Evolutionary conservation across 2,113 vertebrate genomes (phyloP), one percentile per base, ranked within the genome.

Genomic region (Nicator chloris): DNA sequence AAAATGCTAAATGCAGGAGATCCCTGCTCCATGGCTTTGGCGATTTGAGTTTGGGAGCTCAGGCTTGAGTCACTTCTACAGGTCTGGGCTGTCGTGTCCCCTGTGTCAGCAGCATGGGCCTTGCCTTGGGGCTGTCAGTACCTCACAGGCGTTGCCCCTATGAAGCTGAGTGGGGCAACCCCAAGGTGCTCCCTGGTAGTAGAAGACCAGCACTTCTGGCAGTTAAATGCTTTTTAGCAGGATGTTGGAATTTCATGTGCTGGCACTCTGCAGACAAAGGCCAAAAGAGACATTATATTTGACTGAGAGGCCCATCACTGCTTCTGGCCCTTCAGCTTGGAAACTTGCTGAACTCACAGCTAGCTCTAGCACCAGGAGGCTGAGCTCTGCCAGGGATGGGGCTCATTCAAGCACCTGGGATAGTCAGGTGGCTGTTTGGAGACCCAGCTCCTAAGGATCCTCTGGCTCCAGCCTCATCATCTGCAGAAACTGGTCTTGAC

Each of bases 81-180:
- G 45, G 22, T 16, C 54, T 56, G 45, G 54, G 22, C 50, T 59
- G 28, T 53, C 6, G 2, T 31, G n/a, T 82, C 10, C 16, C 27
- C 45, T 0, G 0, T 26, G 35, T 30, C 16, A 65, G 50, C 44
- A 73, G 30, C 1, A 0, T 0, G 1, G 14, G 24, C 0, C 6
- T 50, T 71, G 56, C 30, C n/a, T 44, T 31, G 20, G 11, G 24
- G 9, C 3, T 86, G 18, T 57, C 33, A 11, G n/a, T 17, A 33
- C 16, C 10, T 51, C 33, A 15, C 20, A 15, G 4, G 7, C 53
- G 22, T 18, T 39, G 6, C 47, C 24, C 23, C n/a, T 31, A 0
- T 11, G 49, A 49, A 83, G 64, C 23, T 37, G 31, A 54, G 66
- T 30, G n/a, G 13, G 28, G 47, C 65, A 45, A 31, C 27, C 51